phyloP scores from a whole-genome alignment of 2,888 invertebrate genomes.

The Globia sparganii region DNA sequence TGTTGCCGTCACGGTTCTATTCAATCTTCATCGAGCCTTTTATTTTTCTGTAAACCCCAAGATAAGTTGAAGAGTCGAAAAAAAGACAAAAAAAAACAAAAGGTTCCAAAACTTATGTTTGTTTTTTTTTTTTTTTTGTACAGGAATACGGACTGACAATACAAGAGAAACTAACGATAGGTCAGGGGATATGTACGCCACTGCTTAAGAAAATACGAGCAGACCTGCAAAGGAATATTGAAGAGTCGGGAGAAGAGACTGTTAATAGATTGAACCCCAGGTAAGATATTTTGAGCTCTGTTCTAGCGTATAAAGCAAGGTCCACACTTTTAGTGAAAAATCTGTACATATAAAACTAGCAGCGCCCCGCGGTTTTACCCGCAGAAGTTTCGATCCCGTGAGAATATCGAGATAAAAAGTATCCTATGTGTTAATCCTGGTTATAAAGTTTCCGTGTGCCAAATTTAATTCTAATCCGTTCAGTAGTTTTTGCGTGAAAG shows the following conservation, averaged over 20 bases:
- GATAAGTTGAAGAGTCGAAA: not conserved
- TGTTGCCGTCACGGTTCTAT: not conserved
- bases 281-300: conserved; percentile 73
- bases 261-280: conserved; percentile 99
- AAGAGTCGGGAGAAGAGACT: conserved; percentile 97
- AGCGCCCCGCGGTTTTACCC: no score
- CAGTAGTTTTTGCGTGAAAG: no score
- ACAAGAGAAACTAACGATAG: conserved; percentile 98
- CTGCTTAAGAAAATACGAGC: conserved; percentile 98
- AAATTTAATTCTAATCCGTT: no score
- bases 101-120: not conserved
- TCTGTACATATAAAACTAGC: not conserved
- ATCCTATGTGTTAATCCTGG: no score
- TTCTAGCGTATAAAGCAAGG: not conserved
- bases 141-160: conserved; percentile 99
- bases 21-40: not conserved
- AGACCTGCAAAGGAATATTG: conserved; percentile 98
- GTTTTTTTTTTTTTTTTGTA: conserved; percentile 19
- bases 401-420: no score
- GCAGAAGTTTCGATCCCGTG: no score
- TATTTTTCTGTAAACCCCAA: not conserved
- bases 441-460: no score
- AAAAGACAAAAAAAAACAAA: no score
- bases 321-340: not conserved
- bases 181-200: conserved; percentile 99